A percentile compares a stretch with the other conserved stretches of the same genome.
phyloP scores from a whole-genome alignment of 2,888 invertebrate species.

The Exocentrus adspersus region DNA sequence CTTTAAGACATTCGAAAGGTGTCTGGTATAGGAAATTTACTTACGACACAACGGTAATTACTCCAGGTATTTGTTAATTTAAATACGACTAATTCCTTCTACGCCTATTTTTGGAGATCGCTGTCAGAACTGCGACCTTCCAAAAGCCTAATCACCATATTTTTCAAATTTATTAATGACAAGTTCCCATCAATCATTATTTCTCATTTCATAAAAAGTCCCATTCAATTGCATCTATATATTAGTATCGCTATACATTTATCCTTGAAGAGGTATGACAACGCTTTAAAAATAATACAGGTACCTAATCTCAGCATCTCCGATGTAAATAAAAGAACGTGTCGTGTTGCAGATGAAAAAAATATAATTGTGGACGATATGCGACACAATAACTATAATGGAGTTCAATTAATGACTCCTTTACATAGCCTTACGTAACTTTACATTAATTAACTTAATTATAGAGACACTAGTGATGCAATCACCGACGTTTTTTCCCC shows the following conservation, averaged over 20 bases:
- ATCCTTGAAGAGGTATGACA: conserved; percentile 35
- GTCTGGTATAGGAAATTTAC: conserved; percentile 16
- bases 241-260: conserved; percentile 14
- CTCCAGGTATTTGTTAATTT: conserved; percentile 19
- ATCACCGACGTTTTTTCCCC: conserved; percentile 52
- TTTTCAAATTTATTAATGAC: conserved; percentile 40
- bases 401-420: conserved; percentile 56
- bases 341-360: conserved; percentile 22
- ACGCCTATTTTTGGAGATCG: conserved; percentile 20
- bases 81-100: conserved; percentile 21
- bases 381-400: conserved; percentile 46
- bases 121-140: conserved; percentile 28
- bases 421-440: conserved; percentile 55
- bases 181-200: conserved; percentile 25
- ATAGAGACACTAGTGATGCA: conserved; percentile 58
- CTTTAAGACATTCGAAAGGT: conserved; percentile 18
- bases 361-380: conserved; percentile 29
- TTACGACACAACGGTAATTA: conserved; percentile 22
- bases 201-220: conserved; percentile 14
- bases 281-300: conserved; percentile 13
- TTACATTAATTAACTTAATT: conserved; percentile 56
- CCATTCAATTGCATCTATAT: conserved; percentile 22
- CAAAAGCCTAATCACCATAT: conserved; percentile 36
- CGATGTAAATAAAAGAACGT: conserved; percentile 11
- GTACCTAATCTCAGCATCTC: conserved; percentile 22